Percentiles rank a stretch among this genome's conserved stretches.
phyloP scores from a whole-genome alignment of 2,888 invertebrate species.

The Amphipyra berbera region DNA sequence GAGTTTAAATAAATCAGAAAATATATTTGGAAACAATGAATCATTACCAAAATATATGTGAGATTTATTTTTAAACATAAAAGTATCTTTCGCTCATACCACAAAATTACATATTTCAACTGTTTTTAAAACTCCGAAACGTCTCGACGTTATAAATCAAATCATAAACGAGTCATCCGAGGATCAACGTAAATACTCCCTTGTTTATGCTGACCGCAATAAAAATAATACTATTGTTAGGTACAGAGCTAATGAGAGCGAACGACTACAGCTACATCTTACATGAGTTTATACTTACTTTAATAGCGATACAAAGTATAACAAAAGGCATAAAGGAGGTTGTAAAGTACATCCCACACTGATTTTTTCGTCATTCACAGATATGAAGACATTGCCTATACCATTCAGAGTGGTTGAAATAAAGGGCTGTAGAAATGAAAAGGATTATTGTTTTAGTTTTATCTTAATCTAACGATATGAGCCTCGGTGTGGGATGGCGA shows the following conservation, averaged over 20 bases:
- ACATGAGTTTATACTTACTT: constrained; percentile 64
- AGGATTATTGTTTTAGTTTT: constrained; percentile 90
- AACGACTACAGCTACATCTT: constrained; percentile 61
- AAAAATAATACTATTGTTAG: constrained; percentile 63
- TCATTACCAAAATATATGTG: constrained; percentile 10
- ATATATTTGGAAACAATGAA: constrained; percentile 24
- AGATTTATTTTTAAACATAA: constrained; percentile 7
- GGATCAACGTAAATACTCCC: constrained; percentile 61
- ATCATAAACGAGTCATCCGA: constrained; percentile 42
- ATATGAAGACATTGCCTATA: constrained; percentile 79
- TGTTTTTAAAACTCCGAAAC: constrained; percentile 18
- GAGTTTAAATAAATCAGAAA: background rate
- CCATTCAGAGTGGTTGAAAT: constrained; percentile 81
- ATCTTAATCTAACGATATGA: constrained; percentile 88
- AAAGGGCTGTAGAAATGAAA: constrained; percentile 85
- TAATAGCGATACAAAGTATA: constrained; percentile 68
- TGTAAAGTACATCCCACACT: constrained; percentile 79
- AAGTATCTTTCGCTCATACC: background rate
- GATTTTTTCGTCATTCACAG: constrained; percentile 69
- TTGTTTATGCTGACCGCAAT: constrained; percentile 66
- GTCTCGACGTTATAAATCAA: constrained; percentile 38
- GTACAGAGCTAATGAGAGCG: constrained; percentile 69
- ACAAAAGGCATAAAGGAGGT: constrained; percentile 71
- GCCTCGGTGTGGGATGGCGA: constrained; percentile 71
- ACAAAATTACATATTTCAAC: constrained; percentile 21